Evolutionary conservation across 2,113 vertebrate genomes (phyloP), one percentile per base, ranked within the genome.

Genomic region (Alces alces): DNA sequence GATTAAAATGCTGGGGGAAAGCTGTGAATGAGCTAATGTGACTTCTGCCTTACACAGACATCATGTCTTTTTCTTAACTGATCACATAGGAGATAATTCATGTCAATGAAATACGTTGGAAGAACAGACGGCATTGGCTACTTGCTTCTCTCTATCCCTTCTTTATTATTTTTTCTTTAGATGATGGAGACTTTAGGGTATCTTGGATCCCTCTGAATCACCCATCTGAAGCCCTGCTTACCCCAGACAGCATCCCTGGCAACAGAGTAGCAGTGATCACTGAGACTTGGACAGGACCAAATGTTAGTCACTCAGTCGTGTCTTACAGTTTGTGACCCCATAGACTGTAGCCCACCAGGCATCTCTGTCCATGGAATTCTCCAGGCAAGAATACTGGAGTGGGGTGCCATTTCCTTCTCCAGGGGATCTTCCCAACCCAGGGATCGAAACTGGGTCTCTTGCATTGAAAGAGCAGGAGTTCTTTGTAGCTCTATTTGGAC

Each of bases 211-310:
- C 55, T 33, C 1, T 3, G 4, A 54, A 27, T 86, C 43, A 45
- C 33, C n/a, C 28, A 17, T 2, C 3, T 1, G 0, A 9, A 27
- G 16, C 12, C 36, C 39, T 27, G 21, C 10, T 50, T 9, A 16
- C 27, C 58, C 88, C 25, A 28, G n/a, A 9, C 16, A 89, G 33
- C 4, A 28, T 27, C 39, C 45, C 60, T 96, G 66, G 23, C 36
- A 43, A 33, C 17, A 82, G 58, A 78, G 23, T 3, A 70, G 25
- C 80, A 11, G 14, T 23, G 30, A 58, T 45, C 36, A 13, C 47
- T 9, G 50, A 66, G 33, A 66, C 30, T 8, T 30, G 43, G 76
- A 79, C 27, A 64, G 30, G 30, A 64, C 14, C 60, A 64, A 64
- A 64, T 64, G 60, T 64, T 64, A 64, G 15, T 64, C 7, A 0